A percentile compares a stretch with the other conserved stretches of the same genome.
phyloP scores from a whole-genome alignment of 1,140 invertebrate genomes.

The Ceratina australensis region DNA sequence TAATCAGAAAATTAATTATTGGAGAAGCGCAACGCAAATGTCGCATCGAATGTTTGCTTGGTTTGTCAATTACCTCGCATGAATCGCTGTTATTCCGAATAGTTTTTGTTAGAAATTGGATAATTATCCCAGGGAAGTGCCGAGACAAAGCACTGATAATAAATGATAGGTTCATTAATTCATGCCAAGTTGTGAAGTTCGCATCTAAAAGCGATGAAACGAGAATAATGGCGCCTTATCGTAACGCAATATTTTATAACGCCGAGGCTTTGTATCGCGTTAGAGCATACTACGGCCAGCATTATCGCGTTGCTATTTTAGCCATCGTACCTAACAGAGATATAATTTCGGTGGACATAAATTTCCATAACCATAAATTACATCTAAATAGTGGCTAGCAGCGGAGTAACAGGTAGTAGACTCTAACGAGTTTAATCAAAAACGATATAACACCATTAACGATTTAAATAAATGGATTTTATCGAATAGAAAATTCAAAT shows the following conservation, averaged over 20 bases:
- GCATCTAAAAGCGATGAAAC: not conserved
- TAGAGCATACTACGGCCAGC: not conserved
- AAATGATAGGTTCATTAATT: slow-evolving; percentile 14
- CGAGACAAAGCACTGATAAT: not conserved
- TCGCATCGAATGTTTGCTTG: too few relatives aligned
- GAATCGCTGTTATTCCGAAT: too few relatives aligned
- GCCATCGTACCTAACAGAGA: slow-evolving; percentile 5
- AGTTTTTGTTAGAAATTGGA: too few relatives aligned
- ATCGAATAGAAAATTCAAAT: too few relatives aligned
- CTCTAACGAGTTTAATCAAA: slow-evolving; percentile 13
- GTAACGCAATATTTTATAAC: slow-evolving; percentile 19
- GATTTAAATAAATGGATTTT: too few relatives aligned
- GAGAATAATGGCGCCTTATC: slow-evolving; percentile 13
- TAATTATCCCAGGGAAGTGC: too few relatives aligned
- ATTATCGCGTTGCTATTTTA: not conserved
- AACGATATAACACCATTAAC: not conserved
- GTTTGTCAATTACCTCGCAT: too few relatives aligned
- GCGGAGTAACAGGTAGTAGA: not conserved
- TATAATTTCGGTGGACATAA: slow-evolving; percentile 5
- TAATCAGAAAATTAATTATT: too few relatives aligned
- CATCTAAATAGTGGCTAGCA: not conserved
- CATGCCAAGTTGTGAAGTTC: slow-evolving; percentile 3
- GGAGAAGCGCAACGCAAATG: too few relatives aligned
- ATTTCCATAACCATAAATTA: slow-evolving; percentile 16
- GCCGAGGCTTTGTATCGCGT: not conserved